These are phyloP conservation scores for Protophormia terraenovae DNA, from an alignment of 2,888 invertebrate species.

Conservation along the genomic window DNA sequence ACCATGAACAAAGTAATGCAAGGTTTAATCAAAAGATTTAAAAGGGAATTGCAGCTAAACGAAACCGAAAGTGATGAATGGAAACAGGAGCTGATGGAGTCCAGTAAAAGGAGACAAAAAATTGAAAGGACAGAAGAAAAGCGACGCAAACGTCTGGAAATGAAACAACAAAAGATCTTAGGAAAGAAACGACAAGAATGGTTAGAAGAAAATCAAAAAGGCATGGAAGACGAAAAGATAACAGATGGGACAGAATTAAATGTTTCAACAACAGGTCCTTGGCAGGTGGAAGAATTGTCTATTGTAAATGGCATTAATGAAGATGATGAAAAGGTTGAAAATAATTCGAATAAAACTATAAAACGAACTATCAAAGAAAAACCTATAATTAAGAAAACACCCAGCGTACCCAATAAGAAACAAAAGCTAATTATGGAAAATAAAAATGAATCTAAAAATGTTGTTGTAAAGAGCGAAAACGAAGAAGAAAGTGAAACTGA, in stretches of 20 bases:
- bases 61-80: slow-evolving; percentile 70
- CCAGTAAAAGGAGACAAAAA: slow-evolving; percentile 76
- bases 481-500: not conserved
- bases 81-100: slow-evolving; percentile 74
- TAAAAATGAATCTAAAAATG: not conserved
- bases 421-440: not conserved
- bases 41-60: slow-evolving; percentile 70
- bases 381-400: not conserved
- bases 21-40: slow-evolving; percentile 70
- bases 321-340: not conserved
- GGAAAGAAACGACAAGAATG: slow-evolving; percentile 75
- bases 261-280: slow-evolving; percentile 39
- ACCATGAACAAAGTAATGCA: slow-evolving; percentile 76
- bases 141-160: slow-evolving; percentile 71
- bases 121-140: slow-evolving; percentile 73
- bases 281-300: slow-evolving; percentile 46
- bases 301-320: not conserved
- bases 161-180: slow-evolving; percentile 73
- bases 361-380: slow-evolving; percentile 13
- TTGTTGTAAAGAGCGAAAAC: not conserved
- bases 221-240: not conserved
- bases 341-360: not conserved
- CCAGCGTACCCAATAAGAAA: not conserved
- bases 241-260: not conserved
- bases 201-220: slow-evolving; percentile 73